Evolutionary conservation across 2,797 vertebrate species (phyloP).

Genomic region (Alcedo atthis): DNA sequence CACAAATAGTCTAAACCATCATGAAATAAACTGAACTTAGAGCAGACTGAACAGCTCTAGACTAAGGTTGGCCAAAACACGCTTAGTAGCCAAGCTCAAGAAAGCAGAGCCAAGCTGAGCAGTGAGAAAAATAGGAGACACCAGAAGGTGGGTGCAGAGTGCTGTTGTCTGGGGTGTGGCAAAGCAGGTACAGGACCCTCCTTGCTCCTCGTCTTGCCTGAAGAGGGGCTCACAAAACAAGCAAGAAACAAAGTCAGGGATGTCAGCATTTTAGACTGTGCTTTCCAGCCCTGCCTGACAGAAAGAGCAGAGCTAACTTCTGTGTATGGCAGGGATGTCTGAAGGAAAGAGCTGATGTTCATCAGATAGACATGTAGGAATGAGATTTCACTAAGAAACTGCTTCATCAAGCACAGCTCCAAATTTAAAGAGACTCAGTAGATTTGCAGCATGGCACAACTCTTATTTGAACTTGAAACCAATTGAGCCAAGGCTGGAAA

Average conservation of each 20-base stretch:
- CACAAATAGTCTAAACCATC: background rate
- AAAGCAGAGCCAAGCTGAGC: background rate
- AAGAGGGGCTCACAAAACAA: background rate
- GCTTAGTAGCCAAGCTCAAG: background rate
- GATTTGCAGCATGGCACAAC: background rate
- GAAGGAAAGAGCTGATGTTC: background rate
- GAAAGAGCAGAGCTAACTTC: background rate
- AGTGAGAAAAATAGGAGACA: background rate
- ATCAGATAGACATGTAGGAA: accelerated
- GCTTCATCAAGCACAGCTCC: background rate
- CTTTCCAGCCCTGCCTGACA: background rate
- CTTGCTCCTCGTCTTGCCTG: background rate
- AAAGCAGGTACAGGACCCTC: background rate
- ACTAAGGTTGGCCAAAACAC: background rate
- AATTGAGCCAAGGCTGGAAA: background rate
- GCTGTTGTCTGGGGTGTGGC: too few species aligned
- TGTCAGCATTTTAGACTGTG: background rate
- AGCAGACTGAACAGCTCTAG: background rate
- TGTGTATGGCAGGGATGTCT: background rate
- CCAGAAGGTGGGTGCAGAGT: background rate
- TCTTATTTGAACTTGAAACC: background rate
- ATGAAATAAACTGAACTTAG: background rate
- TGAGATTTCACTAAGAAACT: background rate
- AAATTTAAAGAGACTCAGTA: background rate
- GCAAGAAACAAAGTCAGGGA: background rate